Conservation (phyloP, 2,888 invertebrate genomes). For the Hypsopygia costalis region DNA sequence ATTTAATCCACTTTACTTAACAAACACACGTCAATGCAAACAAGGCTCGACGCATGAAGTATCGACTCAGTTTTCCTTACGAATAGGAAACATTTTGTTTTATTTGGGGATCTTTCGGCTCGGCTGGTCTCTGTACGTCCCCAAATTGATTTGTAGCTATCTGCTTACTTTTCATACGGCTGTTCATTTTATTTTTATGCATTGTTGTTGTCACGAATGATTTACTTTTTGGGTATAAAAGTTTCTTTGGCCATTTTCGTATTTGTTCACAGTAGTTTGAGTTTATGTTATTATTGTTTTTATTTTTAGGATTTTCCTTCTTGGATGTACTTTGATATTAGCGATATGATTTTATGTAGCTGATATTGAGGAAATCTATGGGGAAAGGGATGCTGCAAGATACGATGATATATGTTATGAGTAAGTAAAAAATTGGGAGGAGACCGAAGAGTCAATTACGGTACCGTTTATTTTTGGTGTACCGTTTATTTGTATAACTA, state of each 20-base stretch:
- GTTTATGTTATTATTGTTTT: not conserved
- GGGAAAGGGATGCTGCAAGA: no score
- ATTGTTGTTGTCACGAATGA: not conserved
- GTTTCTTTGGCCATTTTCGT: not conserved
- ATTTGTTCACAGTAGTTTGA: not conserved
- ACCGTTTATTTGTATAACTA: no score
- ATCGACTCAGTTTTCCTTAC: not conserved
- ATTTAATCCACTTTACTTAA: no score
- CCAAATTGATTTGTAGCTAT: conserved; percentile 1
- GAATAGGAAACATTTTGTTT: not conserved
- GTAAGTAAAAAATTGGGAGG: no score
- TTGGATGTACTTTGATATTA: no score
- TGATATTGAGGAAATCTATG: no score
- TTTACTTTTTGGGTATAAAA: not conserved
- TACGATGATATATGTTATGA: no score
- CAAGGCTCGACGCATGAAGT: not conserved
- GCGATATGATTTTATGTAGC: no score
- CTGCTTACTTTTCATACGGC: not conserved
- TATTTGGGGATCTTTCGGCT: not conserved
- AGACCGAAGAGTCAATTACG: no score
- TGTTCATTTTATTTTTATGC: conserved; percentile 2
- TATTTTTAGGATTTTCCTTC: not conserved
- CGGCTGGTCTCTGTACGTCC: not conserved
- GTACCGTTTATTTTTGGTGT: no score
- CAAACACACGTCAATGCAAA: not conserved